phyloP scores from a whole-genome alignment of 2,113 vertebrate genomes.

The Ceratotherium simum region DNA sequence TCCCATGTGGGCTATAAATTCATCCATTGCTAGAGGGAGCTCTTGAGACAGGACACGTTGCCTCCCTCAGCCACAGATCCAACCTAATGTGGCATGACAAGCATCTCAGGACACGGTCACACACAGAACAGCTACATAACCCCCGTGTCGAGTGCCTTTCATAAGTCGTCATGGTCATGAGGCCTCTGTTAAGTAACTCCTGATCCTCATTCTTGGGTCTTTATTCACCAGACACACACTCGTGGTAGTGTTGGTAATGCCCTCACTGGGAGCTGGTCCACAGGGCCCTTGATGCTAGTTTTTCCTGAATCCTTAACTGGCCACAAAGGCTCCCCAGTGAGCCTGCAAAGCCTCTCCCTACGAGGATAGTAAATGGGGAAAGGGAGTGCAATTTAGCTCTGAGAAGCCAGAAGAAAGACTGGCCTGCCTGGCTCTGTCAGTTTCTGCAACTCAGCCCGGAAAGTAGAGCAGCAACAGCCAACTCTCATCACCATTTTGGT shows the following conservation, averaged over 20 bases:
- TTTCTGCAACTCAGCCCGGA: constrained; percentile 6
- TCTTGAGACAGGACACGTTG: constrained; percentile 60
- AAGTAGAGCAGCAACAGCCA: constrained; percentile 20
- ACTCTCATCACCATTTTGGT: constrained; percentile 5
- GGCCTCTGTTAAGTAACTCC: constrained; percentile 71
- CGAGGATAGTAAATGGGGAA: not conserved
- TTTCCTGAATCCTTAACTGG: constrained; percentile 46
- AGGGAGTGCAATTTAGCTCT: not conserved
- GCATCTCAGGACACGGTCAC: constrained; percentile 71
- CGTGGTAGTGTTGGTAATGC: not conserved
- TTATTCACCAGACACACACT: constrained; percentile 61
- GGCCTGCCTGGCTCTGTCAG: not conserved
- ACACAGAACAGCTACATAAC: constrained; percentile 81
- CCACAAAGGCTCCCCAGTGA: not conserved
- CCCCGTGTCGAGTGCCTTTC: constrained; percentile 19
- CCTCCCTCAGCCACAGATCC: not conserved
- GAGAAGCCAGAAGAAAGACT: not conserved
- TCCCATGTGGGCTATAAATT: constrained; percentile 35
- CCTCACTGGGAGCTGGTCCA: constrained; percentile 58
- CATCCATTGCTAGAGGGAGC: constrained; percentile 54
- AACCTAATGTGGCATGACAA: constrained; percentile 68
- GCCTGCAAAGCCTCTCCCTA: not conserved
- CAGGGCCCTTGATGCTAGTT: not conserved
- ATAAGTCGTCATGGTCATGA: constrained; percentile 62
- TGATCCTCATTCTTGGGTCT: constrained; percentile 71